Evolutionary conservation across 2,797 vertebrate genomes (phyloP).

Genomic region (Sphenodon punctatus): DNA sequence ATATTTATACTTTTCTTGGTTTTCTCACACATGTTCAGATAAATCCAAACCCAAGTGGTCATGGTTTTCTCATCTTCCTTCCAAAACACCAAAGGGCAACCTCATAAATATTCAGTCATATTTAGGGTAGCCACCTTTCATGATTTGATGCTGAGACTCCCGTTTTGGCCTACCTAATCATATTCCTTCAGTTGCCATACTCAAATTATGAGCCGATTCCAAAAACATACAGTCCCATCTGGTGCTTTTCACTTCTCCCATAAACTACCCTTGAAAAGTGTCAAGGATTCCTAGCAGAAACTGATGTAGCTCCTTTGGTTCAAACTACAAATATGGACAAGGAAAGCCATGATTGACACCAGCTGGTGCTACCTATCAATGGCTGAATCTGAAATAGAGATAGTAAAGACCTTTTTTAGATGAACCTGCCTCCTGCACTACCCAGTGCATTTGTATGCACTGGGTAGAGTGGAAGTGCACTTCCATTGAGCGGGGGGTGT

Average conservation of each 20-base stretch:
- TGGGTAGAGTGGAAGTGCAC: no score
- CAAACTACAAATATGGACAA: not conserved
- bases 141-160: no score
- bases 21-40: not conserved
- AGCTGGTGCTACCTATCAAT: not conserved
- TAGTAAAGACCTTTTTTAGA: no score
- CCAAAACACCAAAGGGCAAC: accelerated
- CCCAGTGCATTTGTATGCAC: no score
- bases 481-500: no score
- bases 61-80: not conserved
- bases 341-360: not conserved
- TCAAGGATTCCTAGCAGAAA: not conserved
- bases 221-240: not conserved
- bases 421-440: no score
- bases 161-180: no score
- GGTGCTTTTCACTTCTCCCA: not conserved
- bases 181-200: no score
- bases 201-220: not conserved
- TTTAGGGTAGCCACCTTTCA: no score
- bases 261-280: not conserved
- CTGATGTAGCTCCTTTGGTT: not conserved
- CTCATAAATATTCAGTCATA: no score
- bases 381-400: not conserved
- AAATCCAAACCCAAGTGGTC: not conserved
- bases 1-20: not conserved